Evolutionary conservation across 2,113 vertebrate species (phyloP).

Genomic region (Pterophyllum scalare): DNA sequence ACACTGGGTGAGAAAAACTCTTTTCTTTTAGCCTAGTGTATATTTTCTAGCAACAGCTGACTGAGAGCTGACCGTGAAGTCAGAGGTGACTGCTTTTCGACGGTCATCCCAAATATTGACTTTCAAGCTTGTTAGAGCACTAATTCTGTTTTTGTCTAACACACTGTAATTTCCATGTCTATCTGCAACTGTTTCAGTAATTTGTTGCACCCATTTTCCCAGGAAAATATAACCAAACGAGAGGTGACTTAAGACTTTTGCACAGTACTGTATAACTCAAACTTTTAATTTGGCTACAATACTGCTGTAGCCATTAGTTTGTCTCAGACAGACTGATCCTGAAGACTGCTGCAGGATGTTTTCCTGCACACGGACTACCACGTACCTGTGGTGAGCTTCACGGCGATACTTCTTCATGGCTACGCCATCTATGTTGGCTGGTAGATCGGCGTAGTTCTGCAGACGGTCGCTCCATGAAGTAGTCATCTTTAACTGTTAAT

Average conservation of each 20-base stretch:
- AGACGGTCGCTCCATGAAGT: slow-evolving; percentile 96
- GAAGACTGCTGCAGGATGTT: too few species aligned
- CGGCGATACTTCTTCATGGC: slow-evolving; percentile 94
- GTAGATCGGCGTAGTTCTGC: slow-evolving; percentile 92
- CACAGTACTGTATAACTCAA: background rate
- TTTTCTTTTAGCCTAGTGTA: too few species aligned
- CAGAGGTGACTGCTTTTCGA: too few species aligned
- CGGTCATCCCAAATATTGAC: background rate
- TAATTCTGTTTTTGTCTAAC: too few species aligned
- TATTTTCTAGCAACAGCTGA: too few species aligned
- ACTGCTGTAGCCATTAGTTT: too few species aligned
- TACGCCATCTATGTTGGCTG: slow-evolving; percentile 93
- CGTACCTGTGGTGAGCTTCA: slow-evolving; percentile 94
- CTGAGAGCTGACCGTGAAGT: too few species aligned
- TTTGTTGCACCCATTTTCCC: background rate
- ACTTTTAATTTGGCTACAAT: too few species aligned
- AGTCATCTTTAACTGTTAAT: slow-evolving; percentile 83
- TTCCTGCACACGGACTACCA: background rate
- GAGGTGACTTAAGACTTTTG: background rate
- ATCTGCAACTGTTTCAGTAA: too few species aligned
- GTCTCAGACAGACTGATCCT: background rate
- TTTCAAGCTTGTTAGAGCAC: background rate
- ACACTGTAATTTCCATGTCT: too few species aligned
- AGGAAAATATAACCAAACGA: rapidly evolving
- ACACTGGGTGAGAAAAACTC: too few species aligned